These are phyloP conservation scores for Trachymyrmex septentrionalis DNA, from an alignment of 1,140 invertebrate genomes.

Conservation along the genomic window DNA sequence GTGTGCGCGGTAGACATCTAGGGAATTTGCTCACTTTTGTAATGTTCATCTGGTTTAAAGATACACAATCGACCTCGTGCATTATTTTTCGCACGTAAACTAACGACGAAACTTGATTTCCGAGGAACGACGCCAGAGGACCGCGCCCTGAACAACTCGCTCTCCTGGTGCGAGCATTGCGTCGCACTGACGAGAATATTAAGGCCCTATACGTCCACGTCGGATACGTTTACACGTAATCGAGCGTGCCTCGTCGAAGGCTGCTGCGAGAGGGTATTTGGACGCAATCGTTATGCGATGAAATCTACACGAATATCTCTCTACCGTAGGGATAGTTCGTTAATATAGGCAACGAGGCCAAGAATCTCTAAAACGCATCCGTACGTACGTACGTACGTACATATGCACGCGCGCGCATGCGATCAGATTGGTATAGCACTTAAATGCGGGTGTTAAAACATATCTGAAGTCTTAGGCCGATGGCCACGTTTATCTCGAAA, in stretches of 20 bases:
- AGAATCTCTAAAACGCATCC: conserved; percentile 7
- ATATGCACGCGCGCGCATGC: background rate
- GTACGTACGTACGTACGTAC: background rate
- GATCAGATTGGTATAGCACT: background rate
- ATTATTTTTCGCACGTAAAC: background rate
- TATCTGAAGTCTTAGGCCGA: conserved; percentile 12
- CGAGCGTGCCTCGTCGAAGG: background rate
- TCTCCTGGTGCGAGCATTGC: background rate
- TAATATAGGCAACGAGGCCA: background rate
- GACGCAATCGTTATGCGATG: background rate
- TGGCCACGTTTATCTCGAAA: conserved; percentile 46
- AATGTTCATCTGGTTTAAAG: too few relatives aligned
- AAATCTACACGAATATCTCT: background rate
- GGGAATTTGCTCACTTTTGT: too few relatives aligned
- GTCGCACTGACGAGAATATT: background rate
- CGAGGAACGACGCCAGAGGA: background rate
- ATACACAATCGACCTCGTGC: background rate
- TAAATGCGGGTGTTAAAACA: conserved; percentile 48
- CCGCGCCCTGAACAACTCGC: conserved; percentile 30
- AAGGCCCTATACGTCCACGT: background rate
- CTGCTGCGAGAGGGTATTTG: background rate
- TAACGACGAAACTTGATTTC: background rate
- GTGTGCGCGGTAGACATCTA: too few relatives aligned
- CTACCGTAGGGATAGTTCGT: background rate
- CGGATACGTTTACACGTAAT: background rate